Conservation (phyloP, 2,113 vertebrate species). For the Calcarius ornatus region DNA sequence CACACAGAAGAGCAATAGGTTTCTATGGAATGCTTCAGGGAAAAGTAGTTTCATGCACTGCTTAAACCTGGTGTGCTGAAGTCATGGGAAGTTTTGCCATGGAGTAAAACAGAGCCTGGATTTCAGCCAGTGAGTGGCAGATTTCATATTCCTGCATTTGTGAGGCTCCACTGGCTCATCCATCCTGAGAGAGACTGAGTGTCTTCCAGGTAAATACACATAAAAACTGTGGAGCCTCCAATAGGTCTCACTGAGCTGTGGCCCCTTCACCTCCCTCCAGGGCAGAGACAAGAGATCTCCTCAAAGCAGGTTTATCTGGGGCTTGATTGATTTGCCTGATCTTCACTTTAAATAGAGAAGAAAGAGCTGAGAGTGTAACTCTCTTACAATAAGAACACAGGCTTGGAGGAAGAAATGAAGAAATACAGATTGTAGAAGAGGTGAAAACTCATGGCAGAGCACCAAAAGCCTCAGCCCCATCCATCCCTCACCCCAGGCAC, state of each 20-base stretch:
- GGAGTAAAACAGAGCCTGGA: not conserved
- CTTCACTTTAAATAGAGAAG: not conserved
- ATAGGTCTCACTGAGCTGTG: not conserved
- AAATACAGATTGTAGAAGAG: not conserved
- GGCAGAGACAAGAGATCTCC: not conserved
- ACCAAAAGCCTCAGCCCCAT: not conserved
- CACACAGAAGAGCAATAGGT: slow-evolving; percentile 34
- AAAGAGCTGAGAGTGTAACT: not conserved
- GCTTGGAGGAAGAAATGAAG: not conserved
- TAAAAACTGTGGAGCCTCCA: not conserved
- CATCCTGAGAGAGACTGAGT: not conserved
- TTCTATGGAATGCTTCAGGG: slow-evolving; percentile 14
- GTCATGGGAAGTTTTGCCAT: not conserved
- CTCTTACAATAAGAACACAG: not conserved
- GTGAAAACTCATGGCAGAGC: not conserved
- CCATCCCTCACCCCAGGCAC: not conserved
- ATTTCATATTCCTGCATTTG: not conserved
- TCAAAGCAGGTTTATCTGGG: not conserved
- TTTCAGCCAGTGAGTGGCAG: not conserved
- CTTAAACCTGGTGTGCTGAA: not conserved
- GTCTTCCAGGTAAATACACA: not conserved
- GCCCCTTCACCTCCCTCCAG: not conserved
- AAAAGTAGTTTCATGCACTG: not conserved
- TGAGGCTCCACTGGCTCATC: not conserved
- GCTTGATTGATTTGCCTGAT: not conserved